These are phyloP conservation scores for Halocynthia aurantium DNA, from an alignment of 23 tunicate species.

Conservation along the genomic window DNA sequence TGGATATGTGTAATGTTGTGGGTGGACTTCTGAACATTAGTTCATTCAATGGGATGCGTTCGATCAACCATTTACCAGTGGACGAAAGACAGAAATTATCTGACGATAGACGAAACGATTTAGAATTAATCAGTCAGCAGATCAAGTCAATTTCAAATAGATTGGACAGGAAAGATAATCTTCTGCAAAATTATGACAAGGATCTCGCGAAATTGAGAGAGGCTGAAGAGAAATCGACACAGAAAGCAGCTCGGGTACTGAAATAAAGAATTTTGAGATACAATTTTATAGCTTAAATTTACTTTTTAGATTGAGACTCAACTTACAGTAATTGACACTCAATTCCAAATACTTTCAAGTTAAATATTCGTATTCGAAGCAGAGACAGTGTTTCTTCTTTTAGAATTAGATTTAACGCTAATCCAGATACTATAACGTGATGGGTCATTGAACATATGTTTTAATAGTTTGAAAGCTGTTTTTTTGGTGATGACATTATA, in stretches of 20 bases:
- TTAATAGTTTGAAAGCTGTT: no score
- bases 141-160: conserved; percentile 60
- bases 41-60: conserved; percentile 23
- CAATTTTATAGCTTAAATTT: neutral
- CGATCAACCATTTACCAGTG: conserved; percentile 50
- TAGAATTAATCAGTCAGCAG: conserved; percentile 34
- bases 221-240: conserved; percentile 18
- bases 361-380: neutral
- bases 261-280: neutral
- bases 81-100: conserved; percentile 44
- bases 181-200: conserved; percentile 79
- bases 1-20: conserved; percentile 56
- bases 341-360: no score
- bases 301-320: no score
- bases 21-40: conserved; percentile 42
- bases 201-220: conserved; percentile 66
- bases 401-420: neutral
- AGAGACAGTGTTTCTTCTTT: neutral
- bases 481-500: neutral
- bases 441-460: no score
- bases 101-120: conserved; percentile 41
- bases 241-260: conserved; percentile 16
- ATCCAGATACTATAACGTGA: neutral
- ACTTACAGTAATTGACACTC: no score
- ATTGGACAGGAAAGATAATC: conserved; percentile 83